A percentile compares a stretch with the other conserved stretches of the same genome.
These are phyloP conservation scores for Tadarida brasiliensis DNA, from an alignment of 2,797 vertebrate genomes.

Conservation along the genomic window DNA sequence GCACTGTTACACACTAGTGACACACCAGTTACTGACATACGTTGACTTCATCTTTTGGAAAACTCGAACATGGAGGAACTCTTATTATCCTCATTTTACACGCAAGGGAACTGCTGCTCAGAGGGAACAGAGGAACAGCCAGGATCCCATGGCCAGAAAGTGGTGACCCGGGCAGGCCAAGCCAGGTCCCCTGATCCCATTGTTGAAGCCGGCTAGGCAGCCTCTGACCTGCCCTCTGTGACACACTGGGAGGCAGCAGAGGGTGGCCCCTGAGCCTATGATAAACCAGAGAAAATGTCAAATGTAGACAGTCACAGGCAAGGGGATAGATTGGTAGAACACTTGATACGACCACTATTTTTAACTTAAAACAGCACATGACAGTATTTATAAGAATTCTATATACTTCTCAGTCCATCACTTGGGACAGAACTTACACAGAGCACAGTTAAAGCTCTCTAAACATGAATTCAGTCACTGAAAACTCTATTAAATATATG, in stretches of 20 bases:
- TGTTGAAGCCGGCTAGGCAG: no score
- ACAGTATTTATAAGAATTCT: not conserved
- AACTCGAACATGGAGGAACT: no score
- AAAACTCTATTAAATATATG: not conserved
- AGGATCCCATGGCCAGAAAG: no score
- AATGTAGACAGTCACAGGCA: not conserved
- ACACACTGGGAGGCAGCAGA: not conserved
- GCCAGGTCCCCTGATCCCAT: no score
- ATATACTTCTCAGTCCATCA: not conserved
- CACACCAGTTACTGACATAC: no score
- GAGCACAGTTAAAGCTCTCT: not conserved
- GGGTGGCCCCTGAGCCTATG: fast-evolving
- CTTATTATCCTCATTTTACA: no score
- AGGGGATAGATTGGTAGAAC: not conserved
- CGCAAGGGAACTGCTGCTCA: no score
- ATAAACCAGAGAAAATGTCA: not conserved
- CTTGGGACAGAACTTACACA: not conserved
- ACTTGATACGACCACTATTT: not conserved
- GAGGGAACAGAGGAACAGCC: no score
- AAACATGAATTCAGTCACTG: not conserved
- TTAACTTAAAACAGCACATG: not conserved
- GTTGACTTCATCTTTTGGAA: no score
- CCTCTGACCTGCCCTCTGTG: no score
- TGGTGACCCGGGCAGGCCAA: no score
- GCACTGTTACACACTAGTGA: no score